A percentile compares a stretch with the other conserved stretches of the same genome.
Conservation (phyloP, 2,113 vertebrate species). For the Heptranchias perlo region DNA sequence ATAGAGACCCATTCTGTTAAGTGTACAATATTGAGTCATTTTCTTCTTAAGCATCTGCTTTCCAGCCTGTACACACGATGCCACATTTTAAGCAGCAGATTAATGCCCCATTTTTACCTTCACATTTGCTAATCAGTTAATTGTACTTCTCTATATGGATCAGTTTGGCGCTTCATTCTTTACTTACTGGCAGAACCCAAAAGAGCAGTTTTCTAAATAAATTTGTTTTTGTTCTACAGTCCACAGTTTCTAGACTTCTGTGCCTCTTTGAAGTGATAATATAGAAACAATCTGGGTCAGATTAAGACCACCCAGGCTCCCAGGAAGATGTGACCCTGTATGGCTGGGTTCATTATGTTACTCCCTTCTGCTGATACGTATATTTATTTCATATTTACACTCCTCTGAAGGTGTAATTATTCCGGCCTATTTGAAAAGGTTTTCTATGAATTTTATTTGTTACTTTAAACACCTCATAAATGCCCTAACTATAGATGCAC, state of each 20-base stretch:
- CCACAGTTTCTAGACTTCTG: not conserved
- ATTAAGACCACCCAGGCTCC: conserved; percentile 17
- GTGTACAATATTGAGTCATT: not conserved
- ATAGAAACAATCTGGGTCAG: conserved; percentile 1
- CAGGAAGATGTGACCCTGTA: not conserved
- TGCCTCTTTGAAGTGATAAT: conserved; percentile 17
- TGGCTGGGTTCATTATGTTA: not conserved
- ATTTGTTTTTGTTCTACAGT: not conserved
- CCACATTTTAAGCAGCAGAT: not conserved
- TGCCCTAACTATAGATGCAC: not conserved
- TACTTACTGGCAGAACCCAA: not conserved
- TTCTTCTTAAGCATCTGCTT: not conserved
- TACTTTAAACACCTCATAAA: not conserved
- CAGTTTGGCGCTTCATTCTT: not conserved
- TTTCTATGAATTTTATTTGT: not conserved
- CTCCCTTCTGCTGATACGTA: not conserved
- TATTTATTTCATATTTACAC: not conserved
- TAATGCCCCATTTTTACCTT: conserved; percentile 15
- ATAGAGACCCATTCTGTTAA: conserved; percentile 3
- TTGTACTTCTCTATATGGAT: not conserved
- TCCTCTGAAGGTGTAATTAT: not conserved
- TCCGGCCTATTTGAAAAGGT: not conserved
- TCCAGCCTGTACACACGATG: not conserved
- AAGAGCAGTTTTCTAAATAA: not conserved
- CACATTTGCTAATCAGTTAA: not conserved